Evolutionary conservation across 2,113 vertebrate species (phyloP).

Genomic region (Epinephelus fuscoguttatus): DNA sequence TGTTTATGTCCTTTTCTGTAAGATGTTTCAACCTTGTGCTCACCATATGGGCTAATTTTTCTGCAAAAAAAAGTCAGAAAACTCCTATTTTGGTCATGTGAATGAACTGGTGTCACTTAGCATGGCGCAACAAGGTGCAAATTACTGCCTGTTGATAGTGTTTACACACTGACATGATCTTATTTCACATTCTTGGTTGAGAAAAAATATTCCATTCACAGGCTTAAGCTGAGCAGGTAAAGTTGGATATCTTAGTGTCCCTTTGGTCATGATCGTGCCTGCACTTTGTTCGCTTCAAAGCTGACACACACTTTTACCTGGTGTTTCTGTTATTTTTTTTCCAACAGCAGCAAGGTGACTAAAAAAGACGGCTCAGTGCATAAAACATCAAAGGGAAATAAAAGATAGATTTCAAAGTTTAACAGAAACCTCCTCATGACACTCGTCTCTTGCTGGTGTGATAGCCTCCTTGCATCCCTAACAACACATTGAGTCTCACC

Average conservation of each 20-base stretch:
- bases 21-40: neutral
- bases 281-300: neutral
- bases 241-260: neutral
- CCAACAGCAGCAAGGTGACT: neutral
- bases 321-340: conserved; percentile 19
- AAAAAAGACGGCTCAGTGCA: neutral
- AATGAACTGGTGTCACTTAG: neutral
- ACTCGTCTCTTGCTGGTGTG: conserved; percentile 1
- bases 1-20: too few relatives aligned
- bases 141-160: neutral
- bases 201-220: neutral
- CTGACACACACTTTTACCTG: neutral
- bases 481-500: conserved; percentile 32
- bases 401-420: conserved; percentile 5
- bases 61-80: neutral
- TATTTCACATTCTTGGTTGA: neutral
- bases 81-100: neutral
- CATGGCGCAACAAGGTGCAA: neutral
- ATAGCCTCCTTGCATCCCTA: conserved; percentile 1
- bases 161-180: neutral
- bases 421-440: conserved; percentile 15
- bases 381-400: neutral
- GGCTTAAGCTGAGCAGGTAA: neutral
- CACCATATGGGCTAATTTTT: neutral
- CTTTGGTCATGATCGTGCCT: neutral